Evolutionary conservation across 1,140 invertebrate genomes (phyloP).

Genomic region (Steinernema khuongi): DNA sequence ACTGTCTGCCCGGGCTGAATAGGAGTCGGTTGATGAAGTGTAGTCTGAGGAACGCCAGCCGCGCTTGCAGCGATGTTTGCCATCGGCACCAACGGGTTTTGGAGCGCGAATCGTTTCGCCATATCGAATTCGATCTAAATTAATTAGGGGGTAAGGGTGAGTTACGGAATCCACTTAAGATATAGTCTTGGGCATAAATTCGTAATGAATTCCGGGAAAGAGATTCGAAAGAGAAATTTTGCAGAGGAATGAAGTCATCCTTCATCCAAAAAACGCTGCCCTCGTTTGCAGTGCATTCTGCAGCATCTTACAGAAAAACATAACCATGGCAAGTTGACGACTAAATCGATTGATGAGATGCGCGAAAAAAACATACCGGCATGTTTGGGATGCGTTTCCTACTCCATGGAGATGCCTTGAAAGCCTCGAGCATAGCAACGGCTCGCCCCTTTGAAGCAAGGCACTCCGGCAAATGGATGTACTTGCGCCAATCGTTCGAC

Average conservation of each 20-base stretch:
- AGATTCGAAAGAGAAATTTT: not conserved
- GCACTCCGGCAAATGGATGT: slow-evolving; percentile 13
- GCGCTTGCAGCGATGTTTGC: not conserved
- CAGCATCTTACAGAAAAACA: not conserved
- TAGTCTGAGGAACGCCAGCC: not conserved
- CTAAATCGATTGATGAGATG: not conserved
- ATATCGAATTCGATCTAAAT: not conserved
- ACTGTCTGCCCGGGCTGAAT: too few species aligned
- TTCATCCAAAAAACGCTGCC: not conserved
- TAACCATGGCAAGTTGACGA: not conserved
- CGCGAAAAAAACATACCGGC: not conserved
- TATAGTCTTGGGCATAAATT: not conserved
- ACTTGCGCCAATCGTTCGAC: slow-evolving; percentile 14
- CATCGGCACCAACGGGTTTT: not conserved
- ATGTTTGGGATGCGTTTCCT: not conserved
- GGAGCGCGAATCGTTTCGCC: not conserved
- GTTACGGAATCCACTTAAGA: not conserved
- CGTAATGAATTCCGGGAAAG: not conserved
- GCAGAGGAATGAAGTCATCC: not conserved
- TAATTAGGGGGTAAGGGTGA: not conserved
- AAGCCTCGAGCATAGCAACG: slow-evolving; percentile 3
- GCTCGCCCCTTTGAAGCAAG: not conserved
- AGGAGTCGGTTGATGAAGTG: too few species aligned
- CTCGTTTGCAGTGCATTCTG: not conserved
- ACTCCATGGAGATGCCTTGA: not conserved